phyloP scores from a whole-genome alignment of 2,888 invertebrate species.

The Notocelia uddmanniana region DNA sequence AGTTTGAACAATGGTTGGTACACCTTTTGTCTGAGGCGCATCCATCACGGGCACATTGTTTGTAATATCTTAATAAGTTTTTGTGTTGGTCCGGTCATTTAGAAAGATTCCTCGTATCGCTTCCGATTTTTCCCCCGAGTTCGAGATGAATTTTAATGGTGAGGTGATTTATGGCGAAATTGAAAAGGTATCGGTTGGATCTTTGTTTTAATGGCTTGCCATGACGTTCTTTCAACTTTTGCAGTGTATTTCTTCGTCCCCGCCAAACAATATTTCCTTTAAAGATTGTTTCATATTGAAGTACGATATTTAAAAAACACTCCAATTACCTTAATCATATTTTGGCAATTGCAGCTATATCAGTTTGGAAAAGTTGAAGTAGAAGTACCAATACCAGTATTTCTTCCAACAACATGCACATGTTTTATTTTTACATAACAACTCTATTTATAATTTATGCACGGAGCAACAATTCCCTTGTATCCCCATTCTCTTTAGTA shows the following conservation, averaged over 20 bases:
- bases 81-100: slow-evolving; percentile 81
- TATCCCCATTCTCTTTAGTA: not conserved
- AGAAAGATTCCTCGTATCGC: slow-evolving; percentile 77
- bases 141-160: slow-evolving; percentile 69
- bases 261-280: not conserved
- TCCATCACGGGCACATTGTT: slow-evolving; percentile 81
- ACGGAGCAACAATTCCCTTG: not conserved
- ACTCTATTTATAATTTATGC: slow-evolving; percentile 2
- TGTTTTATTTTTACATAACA: not conserved
- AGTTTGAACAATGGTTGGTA: slow-evolving; percentile 69
- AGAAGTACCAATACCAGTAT: not conserved
- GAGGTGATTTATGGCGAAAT: slow-evolving; percentile 59
- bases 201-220: slow-evolving; percentile 41
- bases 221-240: slow-evolving; percentile 24
- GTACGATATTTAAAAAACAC: not conserved
- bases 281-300: not conserved
- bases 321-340: not conserved
- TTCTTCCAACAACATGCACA: not conserved
- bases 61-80: slow-evolving; percentile 84
- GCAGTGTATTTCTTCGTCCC: not conserved
- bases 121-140: slow-evolving; percentile 58
- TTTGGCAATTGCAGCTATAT: not conserved
- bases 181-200: slow-evolving; percentile 53
- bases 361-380: too few species aligned
- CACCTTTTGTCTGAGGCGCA: slow-evolving; percentile 78